Conservation (phyloP, 2,113 vertebrate genomes). For the Stegostoma tigrinum region DNA sequence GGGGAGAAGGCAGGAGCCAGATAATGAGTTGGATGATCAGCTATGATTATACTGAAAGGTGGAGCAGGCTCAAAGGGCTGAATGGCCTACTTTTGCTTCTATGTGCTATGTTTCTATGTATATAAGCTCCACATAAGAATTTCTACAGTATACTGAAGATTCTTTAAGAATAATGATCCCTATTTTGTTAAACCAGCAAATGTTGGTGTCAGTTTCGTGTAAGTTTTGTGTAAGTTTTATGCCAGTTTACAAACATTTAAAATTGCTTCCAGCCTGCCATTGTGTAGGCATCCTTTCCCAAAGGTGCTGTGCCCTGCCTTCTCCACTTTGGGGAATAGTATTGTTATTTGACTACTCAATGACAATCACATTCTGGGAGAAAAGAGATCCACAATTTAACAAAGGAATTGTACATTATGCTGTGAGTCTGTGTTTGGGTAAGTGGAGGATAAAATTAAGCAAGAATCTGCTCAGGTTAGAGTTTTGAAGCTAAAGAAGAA, state of each 20-base stretch:
- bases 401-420: not conserved
- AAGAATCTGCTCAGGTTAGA: not conserved
- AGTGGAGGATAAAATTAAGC: not conserved
- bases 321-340: not conserved
- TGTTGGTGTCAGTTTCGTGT: not conserved
- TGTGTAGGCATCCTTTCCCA: not conserved
- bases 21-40: too few species aligned
- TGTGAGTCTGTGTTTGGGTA: not conserved
- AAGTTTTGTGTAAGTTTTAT: not conserved
- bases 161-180: not conserved
- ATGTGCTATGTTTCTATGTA: too few species aligned
- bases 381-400: not conserved
- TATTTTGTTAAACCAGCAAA: not conserved
- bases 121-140: not conserved
- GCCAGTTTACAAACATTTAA: not conserved
- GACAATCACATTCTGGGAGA: not conserved
- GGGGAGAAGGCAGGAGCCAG: too few species aligned
- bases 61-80: too few species aligned
- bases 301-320: not conserved
- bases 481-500: not conserved
- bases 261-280: not conserved
- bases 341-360: not conserved
- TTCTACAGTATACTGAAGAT: not conserved
- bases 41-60: too few species aligned
- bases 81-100: too few species aligned